Base-by-base conservation (phyloP, 92 coral and sea anemone genomes). In the Bergia sp. region DNA sequence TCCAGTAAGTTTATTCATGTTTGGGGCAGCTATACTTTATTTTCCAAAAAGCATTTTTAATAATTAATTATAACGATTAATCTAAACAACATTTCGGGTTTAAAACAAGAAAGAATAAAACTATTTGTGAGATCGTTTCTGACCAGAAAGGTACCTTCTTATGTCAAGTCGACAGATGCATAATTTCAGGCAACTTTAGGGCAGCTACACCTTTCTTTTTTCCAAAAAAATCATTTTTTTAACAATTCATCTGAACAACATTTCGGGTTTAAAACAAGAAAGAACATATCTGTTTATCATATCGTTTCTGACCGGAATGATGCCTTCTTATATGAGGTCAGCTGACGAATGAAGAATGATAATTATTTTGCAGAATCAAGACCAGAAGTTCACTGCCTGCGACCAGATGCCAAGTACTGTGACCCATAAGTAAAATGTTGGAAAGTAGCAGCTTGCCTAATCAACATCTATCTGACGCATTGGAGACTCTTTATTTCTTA, bases 1-100 rank as follows among this genome's bases (percentile, higher is more conserved):
- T 91, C 93, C 39, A 55, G 92, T 90, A 74, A 81, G 87, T 72
- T 65, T 76, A 39, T 20, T 9, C 16, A 9, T 29, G 29, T 23
- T 15, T n/a, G 4, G 11, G 15, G 38, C 72, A 9, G 20, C 29
- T 65, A 20, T 29, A 29, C 29, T 29, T 29, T 29, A 29, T 29
- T 29, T 29, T 29, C 29, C 29, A 29, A 29, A 29, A 29, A 29
- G 8, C 8, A 55, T 55, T 15, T 6, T 10, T 0, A 0, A 29
- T 29, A 29, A 29, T 29, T 29, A 29, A 29, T 29, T 29, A 29
- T 15, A 13, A 57, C 21, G 15, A 15, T 18, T 5, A 57, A 16
- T 20, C 18, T 61, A 7, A 61, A 61, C 8, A 4, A 47, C 21
- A 61, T 61, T 61, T 61, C 29, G 23, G 69, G 69, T 61, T 61